phyloP scores from a whole-genome alignment of 2,797 vertebrate species.

The Acanthiza pusilla region DNA sequence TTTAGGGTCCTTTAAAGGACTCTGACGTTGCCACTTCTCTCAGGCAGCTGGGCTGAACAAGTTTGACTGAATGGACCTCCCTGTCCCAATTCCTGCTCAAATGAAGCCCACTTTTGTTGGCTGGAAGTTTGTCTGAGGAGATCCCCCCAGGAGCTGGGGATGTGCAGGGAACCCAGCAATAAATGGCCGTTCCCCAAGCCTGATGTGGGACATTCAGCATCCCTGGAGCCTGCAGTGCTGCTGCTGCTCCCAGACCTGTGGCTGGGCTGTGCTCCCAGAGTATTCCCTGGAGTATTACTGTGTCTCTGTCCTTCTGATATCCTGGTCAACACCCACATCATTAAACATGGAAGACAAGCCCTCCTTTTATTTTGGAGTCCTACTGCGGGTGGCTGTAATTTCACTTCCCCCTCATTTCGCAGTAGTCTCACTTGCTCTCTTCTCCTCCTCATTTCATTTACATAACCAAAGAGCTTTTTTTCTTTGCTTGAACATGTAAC shows the following conservation, averaged over 20 bases:
- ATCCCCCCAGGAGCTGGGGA: neutral
- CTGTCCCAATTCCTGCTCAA: neutral
- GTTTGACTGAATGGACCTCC: neutral
- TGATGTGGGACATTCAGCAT: neutral
- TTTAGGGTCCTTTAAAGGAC: neutral
- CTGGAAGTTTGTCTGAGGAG: neutral
- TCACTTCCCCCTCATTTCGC: neutral
- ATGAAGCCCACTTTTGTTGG: accelerated
- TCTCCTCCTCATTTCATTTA: neutral
- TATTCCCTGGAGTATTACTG: accelerated
- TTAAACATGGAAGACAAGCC: neutral
- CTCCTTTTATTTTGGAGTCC: neutral
- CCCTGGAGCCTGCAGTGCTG: neutral
- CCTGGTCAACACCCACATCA: neutral
- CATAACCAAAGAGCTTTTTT: neutral
- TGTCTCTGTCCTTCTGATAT: neutral
- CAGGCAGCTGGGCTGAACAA: neutral
- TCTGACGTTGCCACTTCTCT: neutral
- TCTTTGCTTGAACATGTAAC: neutral
- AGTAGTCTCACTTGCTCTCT: neutral
- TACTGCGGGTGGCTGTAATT: neutral
- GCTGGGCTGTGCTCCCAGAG: neutral
- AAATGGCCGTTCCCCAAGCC: neutral
- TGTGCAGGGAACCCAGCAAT: neutral
- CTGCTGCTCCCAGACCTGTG: neutral